Conservation (phyloP, 2,888 invertebrate genomes). For the Pharmacophagus antenor region DNA sequence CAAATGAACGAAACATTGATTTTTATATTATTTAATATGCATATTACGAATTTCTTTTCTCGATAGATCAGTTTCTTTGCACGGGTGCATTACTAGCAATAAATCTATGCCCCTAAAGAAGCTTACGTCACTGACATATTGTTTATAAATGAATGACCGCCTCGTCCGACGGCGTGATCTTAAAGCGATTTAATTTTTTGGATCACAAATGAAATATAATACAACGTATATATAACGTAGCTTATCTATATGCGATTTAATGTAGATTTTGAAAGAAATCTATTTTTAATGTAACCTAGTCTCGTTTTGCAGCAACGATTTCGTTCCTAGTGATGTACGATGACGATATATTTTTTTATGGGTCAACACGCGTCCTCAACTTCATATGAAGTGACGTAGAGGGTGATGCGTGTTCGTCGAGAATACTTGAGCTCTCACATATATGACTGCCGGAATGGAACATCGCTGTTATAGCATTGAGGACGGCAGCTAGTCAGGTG, state of each 20-base stretch:
- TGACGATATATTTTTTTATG: no score
- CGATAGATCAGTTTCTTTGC: constrained; percentile 43
- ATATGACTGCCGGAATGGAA: no score
- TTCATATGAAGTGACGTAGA: no score
- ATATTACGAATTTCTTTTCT: constrained; percentile 32
- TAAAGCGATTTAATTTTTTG: constrained; percentile 32
- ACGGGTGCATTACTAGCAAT: constrained; percentile 62
- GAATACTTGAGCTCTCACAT: no score
- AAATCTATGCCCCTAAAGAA: constrained; percentile 79
- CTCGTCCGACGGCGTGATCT: constrained; percentile 44
- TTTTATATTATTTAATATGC: no score
- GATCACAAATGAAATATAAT: constrained; percentile 1
- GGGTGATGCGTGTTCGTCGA: no score
- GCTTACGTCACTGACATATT: constrained; percentile 80
- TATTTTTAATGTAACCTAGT: background rate
- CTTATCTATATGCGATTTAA: background rate
- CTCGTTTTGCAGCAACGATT: background rate
- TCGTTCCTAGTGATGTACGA: background rate
- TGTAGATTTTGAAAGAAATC: background rate
- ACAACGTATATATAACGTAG: background rate
- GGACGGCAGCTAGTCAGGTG: no score
- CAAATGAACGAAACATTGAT: no score
- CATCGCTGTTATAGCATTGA: no score
- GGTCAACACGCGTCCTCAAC: no score
- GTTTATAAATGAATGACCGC: constrained; percentile 76